Evolutionary conservation across 2,888 invertebrate species (phyloP).

Genomic region (Caenorhabditis sp.): DNA sequence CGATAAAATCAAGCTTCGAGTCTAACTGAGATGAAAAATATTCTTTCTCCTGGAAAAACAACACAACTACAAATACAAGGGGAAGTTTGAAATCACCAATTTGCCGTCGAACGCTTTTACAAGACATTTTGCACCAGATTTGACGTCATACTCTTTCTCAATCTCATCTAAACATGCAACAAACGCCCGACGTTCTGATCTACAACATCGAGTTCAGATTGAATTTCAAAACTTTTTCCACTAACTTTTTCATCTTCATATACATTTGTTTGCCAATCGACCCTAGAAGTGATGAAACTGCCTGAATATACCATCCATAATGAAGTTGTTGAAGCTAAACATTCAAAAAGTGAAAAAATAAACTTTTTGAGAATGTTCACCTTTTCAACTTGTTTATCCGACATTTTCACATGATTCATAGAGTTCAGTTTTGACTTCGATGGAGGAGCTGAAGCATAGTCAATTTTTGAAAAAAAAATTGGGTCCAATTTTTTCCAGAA

Average conservation of each 20-base stretch:
- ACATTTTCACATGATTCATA: slow-evolving; percentile 33
- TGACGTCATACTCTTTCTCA: slow-evolving; percentile 53
- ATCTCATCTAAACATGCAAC: slow-evolving; percentile 58
- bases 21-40: slow-evolving; percentile 12
- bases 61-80: background rate
- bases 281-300: slow-evolving; percentile 56
- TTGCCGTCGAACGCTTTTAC: slow-evolving; percentile 58
- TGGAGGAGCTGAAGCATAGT: background rate
- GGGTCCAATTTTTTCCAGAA: no score
- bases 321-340: slow-evolving; percentile 43
- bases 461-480: no score
- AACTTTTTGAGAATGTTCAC: background rate
- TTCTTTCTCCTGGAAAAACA: slow-evolving; percentile 7
- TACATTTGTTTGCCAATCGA: slow-evolving; percentile 59
- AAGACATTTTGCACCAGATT: slow-evolving; percentile 59
- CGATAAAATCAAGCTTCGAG: slow-evolving; percentile 35
- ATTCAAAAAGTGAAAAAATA: background rate
- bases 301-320: slow-evolving; percentile 60
- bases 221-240: background rate
- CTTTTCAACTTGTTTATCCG: slow-evolving; percentile 20
- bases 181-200: slow-evolving; percentile 55
- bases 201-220: slow-evolving; percentile 35
- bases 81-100: slow-evolving; percentile 17
- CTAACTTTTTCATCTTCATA: slow-evolving; percentile 58
- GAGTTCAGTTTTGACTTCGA: slow-evolving; percentile 6